These are phyloP conservation scores for Zele albiditarsus DNA, from an alignment of 2,888 invertebrate species.

Conservation along the genomic window DNA sequence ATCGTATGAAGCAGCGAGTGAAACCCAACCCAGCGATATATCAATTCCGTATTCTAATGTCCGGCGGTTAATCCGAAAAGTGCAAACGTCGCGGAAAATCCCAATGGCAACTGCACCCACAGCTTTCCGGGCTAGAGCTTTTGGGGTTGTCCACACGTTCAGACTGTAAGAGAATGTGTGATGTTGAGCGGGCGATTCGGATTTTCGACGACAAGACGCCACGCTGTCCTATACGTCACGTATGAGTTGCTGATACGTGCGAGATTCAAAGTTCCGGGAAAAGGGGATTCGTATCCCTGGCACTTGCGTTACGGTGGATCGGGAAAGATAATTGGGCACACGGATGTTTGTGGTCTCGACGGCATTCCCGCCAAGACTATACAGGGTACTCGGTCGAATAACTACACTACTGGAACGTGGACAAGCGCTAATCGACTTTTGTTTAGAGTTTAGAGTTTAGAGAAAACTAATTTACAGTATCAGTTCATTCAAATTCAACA, in stretches of 20 bases:
- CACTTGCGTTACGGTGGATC: neutral
- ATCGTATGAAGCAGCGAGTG: neutral
- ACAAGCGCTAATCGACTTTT: slow-evolving; percentile 39
- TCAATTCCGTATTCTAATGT: slow-evolving; percentile 73
- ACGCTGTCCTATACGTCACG: slow-evolving; percentile 57
- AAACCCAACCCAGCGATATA: slow-evolving; percentile 62
- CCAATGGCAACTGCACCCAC: slow-evolving; percentile 39
- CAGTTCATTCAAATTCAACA: neutral
- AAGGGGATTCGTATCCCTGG: slow-evolving; percentile 12
- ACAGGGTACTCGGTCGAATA: slow-evolving; percentile 24
- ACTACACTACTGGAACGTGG: slow-evolving; percentile 29
- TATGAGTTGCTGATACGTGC: slow-evolving; percentile 65
- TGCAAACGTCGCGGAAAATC: slow-evolving; percentile 70
- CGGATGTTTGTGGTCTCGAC: slow-evolving; percentile 60
- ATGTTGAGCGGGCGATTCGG: slow-evolving; percentile 13
- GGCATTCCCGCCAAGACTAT: slow-evolving; percentile 47
- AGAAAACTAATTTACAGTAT: neutral
- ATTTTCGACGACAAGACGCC: slow-evolving; percentile 31
- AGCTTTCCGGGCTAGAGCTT: slow-evolving; percentile 23
- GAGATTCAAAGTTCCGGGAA: slow-evolving; percentile 47
- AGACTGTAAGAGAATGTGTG: neutral
- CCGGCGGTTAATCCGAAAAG: slow-evolving; percentile 72
- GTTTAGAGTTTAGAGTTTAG: too few relatives aligned
- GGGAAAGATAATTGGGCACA: slow-evolving; percentile 60
- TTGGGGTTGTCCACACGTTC: slow-evolving; percentile 23